Evolutionary conservation across 1,140 invertebrate genomes (phyloP).

Genomic region (Reticulitermes speratus): DNA sequence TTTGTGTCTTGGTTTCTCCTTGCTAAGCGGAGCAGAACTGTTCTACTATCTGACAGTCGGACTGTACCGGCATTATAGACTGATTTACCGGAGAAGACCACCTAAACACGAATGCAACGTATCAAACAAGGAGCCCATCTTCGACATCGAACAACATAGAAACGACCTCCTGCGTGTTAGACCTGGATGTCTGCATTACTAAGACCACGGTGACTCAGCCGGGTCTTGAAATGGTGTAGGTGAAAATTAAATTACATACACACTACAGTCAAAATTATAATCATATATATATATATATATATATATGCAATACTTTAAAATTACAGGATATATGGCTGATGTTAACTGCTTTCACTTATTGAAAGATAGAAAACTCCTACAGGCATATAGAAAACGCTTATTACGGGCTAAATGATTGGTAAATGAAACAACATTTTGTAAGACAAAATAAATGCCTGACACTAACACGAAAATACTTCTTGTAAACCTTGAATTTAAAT

Average conservation of each 20-base stretch:
- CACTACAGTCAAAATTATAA: neutral
- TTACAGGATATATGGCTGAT: neutral
- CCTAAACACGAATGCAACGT: neutral
- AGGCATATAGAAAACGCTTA: too few species aligned
- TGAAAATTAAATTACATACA: neutral
- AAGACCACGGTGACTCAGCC: neutral
- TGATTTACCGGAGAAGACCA: neutral
- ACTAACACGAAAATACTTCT: too few species aligned
- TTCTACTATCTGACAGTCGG: constrained; percentile 41
- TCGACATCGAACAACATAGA: neutral
- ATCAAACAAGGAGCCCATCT: neutral
- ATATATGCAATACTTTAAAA: too few species aligned
- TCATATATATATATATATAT: too few species aligned
- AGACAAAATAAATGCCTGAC: too few species aligned
- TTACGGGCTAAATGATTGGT: too few species aligned
- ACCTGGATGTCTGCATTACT: neutral
- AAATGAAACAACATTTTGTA: too few species aligned
- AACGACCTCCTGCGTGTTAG: neutral
- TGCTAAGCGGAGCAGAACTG: constrained; percentile 41
- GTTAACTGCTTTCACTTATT: too few species aligned
- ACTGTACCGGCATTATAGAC: constrained; percentile 23
- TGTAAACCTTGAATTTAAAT: too few species aligned
- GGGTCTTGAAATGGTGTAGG: neutral
- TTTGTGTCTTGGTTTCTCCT: constrained; percentile 41
- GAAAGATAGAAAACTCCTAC: too few species aligned